Percentiles rank a stretch among this genome's conserved stretches.
Conservation (phyloP, 2,113 vertebrate species). For the Lathamus discolor region DNA sequence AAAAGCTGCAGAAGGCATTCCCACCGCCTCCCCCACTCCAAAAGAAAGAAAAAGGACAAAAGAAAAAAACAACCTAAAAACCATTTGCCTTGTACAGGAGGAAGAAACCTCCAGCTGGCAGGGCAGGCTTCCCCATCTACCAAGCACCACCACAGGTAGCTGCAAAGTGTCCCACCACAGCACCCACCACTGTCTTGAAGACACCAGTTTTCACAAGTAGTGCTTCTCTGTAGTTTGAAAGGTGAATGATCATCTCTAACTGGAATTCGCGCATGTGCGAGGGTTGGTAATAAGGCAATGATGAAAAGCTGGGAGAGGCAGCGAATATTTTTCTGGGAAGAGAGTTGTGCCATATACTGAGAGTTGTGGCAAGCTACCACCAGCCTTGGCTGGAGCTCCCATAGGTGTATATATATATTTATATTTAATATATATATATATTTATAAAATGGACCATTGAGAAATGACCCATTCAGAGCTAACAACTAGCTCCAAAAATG, state of each 20-base stretch:
- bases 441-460: neutral
- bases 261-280: neutral
- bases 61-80: neutral
- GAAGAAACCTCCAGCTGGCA: neutral
- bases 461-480: neutral
- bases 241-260: neutral
- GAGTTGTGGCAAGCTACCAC: neutral
- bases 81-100: neutral
- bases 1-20: neutral
- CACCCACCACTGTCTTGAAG: neutral
- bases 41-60: neutral
- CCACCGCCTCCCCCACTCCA: rapidly evolving
- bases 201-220: neutral
- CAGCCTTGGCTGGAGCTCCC: neutral
- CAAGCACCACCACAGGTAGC: neutral
- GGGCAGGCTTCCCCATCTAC: neutral
- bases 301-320: neutral
- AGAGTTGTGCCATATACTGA: neutral
- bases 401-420: neutral
- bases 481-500: neutral
- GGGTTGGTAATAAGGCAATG: neutral
- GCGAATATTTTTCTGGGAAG: neutral
- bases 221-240: neutral
- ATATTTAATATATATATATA: neutral
- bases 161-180: neutral